These are phyloP conservation scores for Palloptera scutellata DNA, from an alignment of 2,888 invertebrate genomes.

Conservation along the genomic window DNA sequence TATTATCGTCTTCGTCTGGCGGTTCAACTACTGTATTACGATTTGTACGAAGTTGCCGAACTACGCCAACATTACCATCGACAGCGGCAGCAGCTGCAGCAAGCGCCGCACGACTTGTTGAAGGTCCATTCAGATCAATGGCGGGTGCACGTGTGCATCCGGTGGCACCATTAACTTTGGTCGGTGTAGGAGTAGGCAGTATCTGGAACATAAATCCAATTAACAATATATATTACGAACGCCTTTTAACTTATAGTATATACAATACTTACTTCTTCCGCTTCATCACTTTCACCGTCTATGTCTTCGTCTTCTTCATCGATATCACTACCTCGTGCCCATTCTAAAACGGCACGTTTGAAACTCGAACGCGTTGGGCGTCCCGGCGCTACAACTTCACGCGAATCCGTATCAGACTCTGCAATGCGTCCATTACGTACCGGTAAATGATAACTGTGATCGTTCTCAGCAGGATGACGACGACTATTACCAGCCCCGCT, in stretches of 20 bases:
- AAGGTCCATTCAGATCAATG: conserved; percentile 44
- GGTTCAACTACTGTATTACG: conserved; percentile 56
- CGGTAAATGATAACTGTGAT: conserved; percentile 63
- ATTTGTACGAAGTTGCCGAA: conserved; percentile 60
- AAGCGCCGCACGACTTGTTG: conserved; percentile 52
- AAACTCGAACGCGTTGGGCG: conserved; percentile 60
- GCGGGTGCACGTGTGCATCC: conserved; percentile 52
- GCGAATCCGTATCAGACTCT: conserved; percentile 59
- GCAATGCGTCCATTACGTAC: conserved; percentile 54
- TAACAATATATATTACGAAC: neutral
- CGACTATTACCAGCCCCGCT: conserved; percentile 34
- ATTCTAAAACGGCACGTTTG: conserved; percentile 57
- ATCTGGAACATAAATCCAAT: conserved; percentile 44
- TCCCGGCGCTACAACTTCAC: conserved; percentile 51
- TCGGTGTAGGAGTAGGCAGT: conserved; percentile 54
- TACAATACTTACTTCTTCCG: conserved; percentile 34
- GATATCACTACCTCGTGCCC: conserved; percentile 59
- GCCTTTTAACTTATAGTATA: neutral
- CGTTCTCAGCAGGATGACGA: conserved; percentile 57
- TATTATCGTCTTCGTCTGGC: conserved; percentile 45
- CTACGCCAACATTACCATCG: conserved; percentile 16
- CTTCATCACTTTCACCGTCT: conserved; percentile 56
- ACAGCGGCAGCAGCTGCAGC: conserved; percentile 27
- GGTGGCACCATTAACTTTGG: conserved; percentile 46
- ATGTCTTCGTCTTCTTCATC: conserved; percentile 54